Evolutionary conservation across 2,113 vertebrate species (phyloP).

Genomic region (Cottus gobio): DNA sequence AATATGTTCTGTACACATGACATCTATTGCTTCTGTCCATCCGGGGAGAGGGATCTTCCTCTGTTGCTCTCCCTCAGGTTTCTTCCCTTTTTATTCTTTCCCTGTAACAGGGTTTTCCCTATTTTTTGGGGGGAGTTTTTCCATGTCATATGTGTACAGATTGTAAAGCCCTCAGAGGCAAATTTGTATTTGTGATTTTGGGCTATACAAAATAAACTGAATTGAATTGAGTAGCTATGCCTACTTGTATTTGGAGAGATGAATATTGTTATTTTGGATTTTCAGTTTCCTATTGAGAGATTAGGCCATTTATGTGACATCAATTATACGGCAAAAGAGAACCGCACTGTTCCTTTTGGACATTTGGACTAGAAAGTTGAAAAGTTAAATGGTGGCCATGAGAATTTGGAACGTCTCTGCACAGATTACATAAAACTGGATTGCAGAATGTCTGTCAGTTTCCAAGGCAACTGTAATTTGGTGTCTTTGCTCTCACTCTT

Average conservation of each 20-base stretch:
- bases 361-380: constrained; percentile 33
- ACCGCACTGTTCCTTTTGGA: not conserved
- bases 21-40: too few relatives aligned
- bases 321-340: constrained; percentile 20
- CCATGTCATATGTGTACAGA: too few relatives aligned
- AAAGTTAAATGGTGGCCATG: constrained; percentile 57
- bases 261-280: not conserved
- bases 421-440: constrained; percentile 65
- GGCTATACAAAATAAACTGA: too few relatives aligned
- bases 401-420: constrained; percentile 43
- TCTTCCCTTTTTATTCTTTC: too few relatives aligned
- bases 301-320: constrained; percentile 15
- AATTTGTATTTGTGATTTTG: too few relatives aligned
- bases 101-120: too few relatives aligned
- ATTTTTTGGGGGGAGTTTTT: too few relatives aligned
- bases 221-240: too few relatives aligned
- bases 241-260: not conserved
- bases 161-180: too few relatives aligned
- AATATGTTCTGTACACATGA: not conserved
- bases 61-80: too few relatives aligned
- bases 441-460: constrained; percentile 62
- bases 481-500: constrained; percentile 53
- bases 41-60: too few relatives aligned
- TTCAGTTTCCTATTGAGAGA: not conserved
- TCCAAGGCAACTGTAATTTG: constrained; percentile 72